Base-by-base conservation (phyloP, 2,888 invertebrate genomes). In the Cataglyphis albicans region DNA sequence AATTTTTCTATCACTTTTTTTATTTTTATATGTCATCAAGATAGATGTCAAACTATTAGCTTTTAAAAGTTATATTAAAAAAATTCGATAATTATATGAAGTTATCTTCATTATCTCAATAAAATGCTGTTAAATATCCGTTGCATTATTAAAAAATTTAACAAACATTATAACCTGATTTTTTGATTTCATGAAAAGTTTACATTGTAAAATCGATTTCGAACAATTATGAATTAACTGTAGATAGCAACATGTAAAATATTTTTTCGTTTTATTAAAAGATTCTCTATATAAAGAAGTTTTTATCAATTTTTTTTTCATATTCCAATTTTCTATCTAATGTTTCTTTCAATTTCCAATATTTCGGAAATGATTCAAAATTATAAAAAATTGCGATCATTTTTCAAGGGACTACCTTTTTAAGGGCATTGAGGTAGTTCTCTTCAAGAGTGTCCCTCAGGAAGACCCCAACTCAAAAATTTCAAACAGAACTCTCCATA, bases 51-150 rank as follows among this genome's bases (percentile, higher is more conserved):
- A 52, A 35, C 7, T 64, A 3, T 25, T 18, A 10, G 15, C 15
- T 55, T 76, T 65, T 29, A 7, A 7, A n/a, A 7, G 10, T 15
- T 48, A 21, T 1, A 44, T 48, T 29, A 57, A 38, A 55, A 57
- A 55, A 41, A 67, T n/a, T 4, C 29, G 57, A 55, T 67, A n/a
- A 0, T 41, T 57, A 6, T n/a, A 38, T 25, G n/a, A 55, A 75
- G 65, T 25, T 61, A 63, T 1, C 3, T n/a, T 48, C 10, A 10
- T 63, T 64, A 32, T 74, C 38, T 25, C 15, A 41, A 76, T 67
- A 76, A 67, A 67, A n/a, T 57, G 3, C 4, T 21, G 5, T n/a
- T 52, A 64, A 52, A 75, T 52, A 67, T 55, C 18, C 41, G n/a
- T 65, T 38, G 0, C 0, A 10, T 29, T 7, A 25, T 41, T 57